Evolutionary conservation across 2,797 vertebrate species (phyloP), one percentile per base, ranked within the genome.

Genomic region (Numenius phaeopus): DNA sequence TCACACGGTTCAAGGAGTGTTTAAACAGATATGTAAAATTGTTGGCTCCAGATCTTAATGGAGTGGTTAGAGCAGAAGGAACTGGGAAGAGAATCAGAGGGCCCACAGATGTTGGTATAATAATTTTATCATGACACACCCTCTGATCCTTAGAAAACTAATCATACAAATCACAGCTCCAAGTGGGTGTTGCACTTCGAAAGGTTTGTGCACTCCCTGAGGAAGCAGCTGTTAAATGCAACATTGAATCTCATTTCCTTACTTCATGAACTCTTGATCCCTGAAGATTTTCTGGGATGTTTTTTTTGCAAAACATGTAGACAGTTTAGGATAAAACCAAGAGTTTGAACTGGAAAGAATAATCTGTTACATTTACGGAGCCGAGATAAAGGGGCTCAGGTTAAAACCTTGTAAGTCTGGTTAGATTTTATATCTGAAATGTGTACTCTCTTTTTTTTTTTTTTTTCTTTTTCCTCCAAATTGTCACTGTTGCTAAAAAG

Each of bases 81-180:
- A 72, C 71, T 83, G 64, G 75, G 82, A 89, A 91, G 52, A 83
- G 59, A 96, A 78, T 89, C 78, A 83, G 90, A 87, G 49, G 40
- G 55, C 57, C 44, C 66, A 54, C 86, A 94, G 73, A 89, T 97
- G 81, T 47, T 93, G 61, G 64, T 92, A 10, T 80, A 88, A 67
- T 54, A 76, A 94, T 47, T 92, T 82, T 66, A 61, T 89, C 5
- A 0, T 90, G 95, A 92, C 87, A 90, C 90, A 93, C 93, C 97
- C 89, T 91, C 44, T 91, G 75, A 90, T 96, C 65, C 79, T 94
- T 90, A 78, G 70, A 81, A 94, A 81, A 84, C n/a, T 50, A 70
- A 84, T 87, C 76, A 77, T 92, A 78, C 57, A 73, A 85, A 87
- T 72, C 82, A 73, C 64, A 83, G 66, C 77, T 90, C 69, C 69